phyloP scores from a whole-genome alignment of 2,888 invertebrate species.

The Metallyticus violacea region DNA sequence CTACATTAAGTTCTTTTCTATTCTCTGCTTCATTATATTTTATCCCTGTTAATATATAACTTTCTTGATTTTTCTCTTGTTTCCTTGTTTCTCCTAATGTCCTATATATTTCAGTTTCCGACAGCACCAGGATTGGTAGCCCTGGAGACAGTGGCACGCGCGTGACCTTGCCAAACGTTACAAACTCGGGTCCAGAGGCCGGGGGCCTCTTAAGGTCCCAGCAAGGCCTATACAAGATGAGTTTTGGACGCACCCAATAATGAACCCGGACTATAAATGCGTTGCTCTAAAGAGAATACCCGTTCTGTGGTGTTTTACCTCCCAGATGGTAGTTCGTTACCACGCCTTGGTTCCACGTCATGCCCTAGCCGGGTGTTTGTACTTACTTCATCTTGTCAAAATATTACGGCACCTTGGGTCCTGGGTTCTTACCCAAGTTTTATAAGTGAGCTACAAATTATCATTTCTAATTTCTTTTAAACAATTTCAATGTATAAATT shows the following conservation, averaged over 20 bases:
- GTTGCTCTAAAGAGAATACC: background rate
- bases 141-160: background rate
- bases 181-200: background rate
- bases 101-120: too few relatives aligned
- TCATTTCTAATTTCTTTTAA: too few relatives aligned
- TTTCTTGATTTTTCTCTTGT: too few relatives aligned
- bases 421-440: too few relatives aligned
- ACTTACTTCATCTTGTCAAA: background rate
- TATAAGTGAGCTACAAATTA: too few relatives aligned
- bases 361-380: background rate
- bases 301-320: background rate
- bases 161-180: background rate
- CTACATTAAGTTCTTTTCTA: too few relatives aligned
- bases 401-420: too few relatives aligned
- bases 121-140: background rate
- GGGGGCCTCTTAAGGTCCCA: background rate
- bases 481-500: too few relatives aligned
- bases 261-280: background rate
- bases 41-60: too few relatives aligned
- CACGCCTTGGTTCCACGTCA: background rate
- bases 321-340: background rate
- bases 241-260: background rate
- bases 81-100: too few relatives aligned
- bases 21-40: too few relatives aligned
- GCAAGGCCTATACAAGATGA: background rate